phyloP scores from a whole-genome alignment of 2,888 invertebrate species.

The Odontocerum albicorne region DNA sequence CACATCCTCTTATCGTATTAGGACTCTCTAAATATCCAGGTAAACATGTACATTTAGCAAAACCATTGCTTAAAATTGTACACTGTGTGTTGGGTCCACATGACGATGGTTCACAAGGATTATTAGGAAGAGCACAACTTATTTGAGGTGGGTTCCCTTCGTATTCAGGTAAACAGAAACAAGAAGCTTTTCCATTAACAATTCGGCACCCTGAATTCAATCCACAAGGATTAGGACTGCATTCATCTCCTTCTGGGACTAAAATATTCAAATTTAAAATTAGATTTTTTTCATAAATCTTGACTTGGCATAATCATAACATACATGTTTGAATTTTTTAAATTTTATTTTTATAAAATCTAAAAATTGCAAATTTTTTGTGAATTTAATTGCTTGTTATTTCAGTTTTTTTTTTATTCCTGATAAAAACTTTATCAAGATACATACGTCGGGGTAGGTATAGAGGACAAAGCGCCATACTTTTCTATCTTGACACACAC shows the following conservation, averaged over 20 bases:
- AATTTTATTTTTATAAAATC: background rate
- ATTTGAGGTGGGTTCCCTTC: slow-evolving; percentile 80
- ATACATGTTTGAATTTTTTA: background rate
- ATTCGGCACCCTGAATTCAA: slow-evolving; percentile 80
- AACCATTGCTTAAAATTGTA: slow-evolving; percentile 72
- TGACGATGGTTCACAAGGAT: slow-evolving; percentile 82
- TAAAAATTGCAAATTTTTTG: too few species aligned
- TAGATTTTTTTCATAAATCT: too few species aligned
- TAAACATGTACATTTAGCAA: slow-evolving; percentile 85
- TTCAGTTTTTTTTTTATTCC: too few species aligned
- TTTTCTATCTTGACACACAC: too few species aligned
- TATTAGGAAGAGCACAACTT: slow-evolving; percentile 70
- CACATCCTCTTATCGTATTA: slow-evolving; percentile 83
- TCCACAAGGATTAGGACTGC: slow-evolving; percentile 82
- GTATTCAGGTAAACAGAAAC: slow-evolving; percentile 86
- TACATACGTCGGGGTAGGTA: too few species aligned
- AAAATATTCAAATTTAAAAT: slow-evolving; percentile 24
- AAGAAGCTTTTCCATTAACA: slow-evolving; percentile 73
- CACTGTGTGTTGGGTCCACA: slow-evolving; percentile 91
- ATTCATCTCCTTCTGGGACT: slow-evolving; percentile 89
- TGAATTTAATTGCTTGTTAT: too few species aligned
- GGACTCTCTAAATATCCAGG: slow-evolving; percentile 83
- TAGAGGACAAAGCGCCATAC: too few species aligned
- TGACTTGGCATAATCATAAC: too few species aligned
- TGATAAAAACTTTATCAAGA: too few species aligned